Evolutionary conservation across 1,140 invertebrate genomes (phyloP), one percentile per base, ranked within the genome.

Genomic region (Prorops nasuta): DNA sequence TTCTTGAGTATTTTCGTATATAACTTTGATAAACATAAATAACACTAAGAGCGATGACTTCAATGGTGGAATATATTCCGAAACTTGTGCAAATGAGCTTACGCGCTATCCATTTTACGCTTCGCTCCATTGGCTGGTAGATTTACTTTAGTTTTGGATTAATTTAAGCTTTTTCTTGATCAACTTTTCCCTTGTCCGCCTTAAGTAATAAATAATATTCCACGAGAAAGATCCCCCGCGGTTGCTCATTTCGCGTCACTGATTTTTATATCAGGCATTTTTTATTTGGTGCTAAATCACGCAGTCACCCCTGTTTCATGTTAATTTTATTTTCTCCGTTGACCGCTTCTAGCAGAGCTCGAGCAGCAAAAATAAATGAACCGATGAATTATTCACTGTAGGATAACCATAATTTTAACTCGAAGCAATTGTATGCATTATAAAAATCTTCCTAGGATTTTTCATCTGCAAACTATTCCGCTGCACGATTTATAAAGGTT

Each of bases 391-490:
- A 53, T 53, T 53, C 50, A 48, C 48, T 41, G 6, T 0, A 8
- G 48, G 44, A 48, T 52, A 52, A 52, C 37, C 44, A 14, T 32
- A 31, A 48, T 52, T 52, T 48, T 52, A 52, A 52, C 42, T 37
- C 44, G 39, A 42, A 45, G 42, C 49, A 40, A 49, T 49, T 7
- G 20, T 21, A 16, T 41, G 36, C 22, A n/a, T n/a, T n/a, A n/a
- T n/a, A n/a, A n/a, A n/a, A n/a, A n/a, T n/a, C n/a, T n/a, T n/a
- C n/a, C n/a, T n/a, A n/a, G n/a, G n/a, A n/a, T n/a, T n/a, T n/a
- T n/a, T n/a, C n/a, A n/a, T n/a, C n/a, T n/a, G n/a, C n/a, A n/a
- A n/a, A n/a, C n/a, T n/a, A n/a, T n/a, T n/a, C n/a, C n/a, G n/a
- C n/a, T n/a, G n/a, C n/a, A n/a, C n/a, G n/a, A n/a, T n/a, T n/a